These are phyloP conservation scores for Acrocephalus kingi DNA, from an alignment of 2,113 vertebrate species.

Conservation along the genomic window DNA sequence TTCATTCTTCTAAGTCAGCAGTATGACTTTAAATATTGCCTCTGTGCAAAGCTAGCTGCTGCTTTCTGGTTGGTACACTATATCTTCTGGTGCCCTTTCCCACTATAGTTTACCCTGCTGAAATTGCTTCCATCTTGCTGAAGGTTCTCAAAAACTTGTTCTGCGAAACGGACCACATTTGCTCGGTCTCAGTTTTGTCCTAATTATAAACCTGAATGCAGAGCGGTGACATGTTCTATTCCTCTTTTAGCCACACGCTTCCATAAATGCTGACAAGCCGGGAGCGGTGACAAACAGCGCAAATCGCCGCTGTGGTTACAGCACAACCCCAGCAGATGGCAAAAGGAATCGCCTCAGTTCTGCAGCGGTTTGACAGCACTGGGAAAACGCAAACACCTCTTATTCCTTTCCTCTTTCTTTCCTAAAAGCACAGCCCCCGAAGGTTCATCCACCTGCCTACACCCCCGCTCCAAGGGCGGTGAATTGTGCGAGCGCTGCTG, in stretches of 20 bases:
- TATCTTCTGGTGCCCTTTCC: conserved; percentile 37
- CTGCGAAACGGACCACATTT: conserved; percentile 27
- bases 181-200: conserved; percentile 58
- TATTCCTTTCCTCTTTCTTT: too few relatives aligned
- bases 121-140: conserved; percentile 56
- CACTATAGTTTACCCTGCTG: not conserved
- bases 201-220: conserved; percentile 74
- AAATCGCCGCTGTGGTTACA: not conserved
- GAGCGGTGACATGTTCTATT: conserved; percentile 59
- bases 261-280: conserved; percentile 50
- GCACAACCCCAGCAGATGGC: conserved; percentile 21
- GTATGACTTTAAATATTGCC: conserved; percentile 16
- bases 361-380: not conserved
- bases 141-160: conserved; percentile 28
- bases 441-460: rapidly evolving
- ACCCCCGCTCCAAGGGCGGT: rapidly evolving
- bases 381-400: not conserved
- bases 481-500: rapidly evolving
- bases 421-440: not conserved
- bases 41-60: not conserved
- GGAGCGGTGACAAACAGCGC: conserved; percentile 6
- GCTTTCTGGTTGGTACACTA: not conserved
- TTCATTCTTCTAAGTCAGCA: conserved; percentile 18
- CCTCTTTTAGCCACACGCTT: conserved; percentile 57
- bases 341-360: not conserved